These are phyloP conservation scores for Coreius guichenoti DNA, from an alignment of 2,797 vertebrate species.

Conservation along the genomic window DNA sequence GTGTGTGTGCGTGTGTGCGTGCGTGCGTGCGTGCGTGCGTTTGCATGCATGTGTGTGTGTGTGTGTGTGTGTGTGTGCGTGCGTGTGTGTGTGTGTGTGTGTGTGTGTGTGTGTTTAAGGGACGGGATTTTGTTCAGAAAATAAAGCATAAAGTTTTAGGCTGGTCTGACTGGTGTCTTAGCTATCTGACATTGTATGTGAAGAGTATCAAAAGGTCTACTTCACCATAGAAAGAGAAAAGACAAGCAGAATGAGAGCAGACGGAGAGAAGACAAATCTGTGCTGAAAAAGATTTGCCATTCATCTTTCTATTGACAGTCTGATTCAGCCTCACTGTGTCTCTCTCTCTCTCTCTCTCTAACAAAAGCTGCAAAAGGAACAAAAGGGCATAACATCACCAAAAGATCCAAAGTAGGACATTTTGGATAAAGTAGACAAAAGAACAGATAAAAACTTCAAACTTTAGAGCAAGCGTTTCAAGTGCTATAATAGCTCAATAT, in stretches of 20 bases:
- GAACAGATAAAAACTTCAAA: not conserved
- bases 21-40: no score
- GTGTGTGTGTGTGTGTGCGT: not conserved
- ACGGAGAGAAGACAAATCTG: conserved; percentile 35
- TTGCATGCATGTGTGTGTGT: no score
- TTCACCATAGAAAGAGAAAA: conserved; percentile 21
- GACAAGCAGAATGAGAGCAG: not conserved
- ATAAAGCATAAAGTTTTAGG: conserved; percentile 27
- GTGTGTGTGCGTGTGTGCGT: no score
- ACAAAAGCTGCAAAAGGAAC: conserved; percentile 30
- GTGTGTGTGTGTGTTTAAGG: not conserved
- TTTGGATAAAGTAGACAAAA: conserved; percentile 5
- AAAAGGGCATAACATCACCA: conserved; percentile 30
- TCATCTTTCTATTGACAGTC: conserved; percentile 52
- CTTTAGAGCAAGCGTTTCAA: not conserved
- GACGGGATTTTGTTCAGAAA: conserved; percentile 30
- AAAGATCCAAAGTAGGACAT: conserved; percentile 29
- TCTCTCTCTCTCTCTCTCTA: conserved; percentile 3
- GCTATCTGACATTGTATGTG: conserved; percentile 27
- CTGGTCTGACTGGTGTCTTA: not conserved
- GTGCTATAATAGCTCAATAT: not conserved
- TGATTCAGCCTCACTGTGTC: conserved; percentile 24
- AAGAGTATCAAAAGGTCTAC: conserved; percentile 45
- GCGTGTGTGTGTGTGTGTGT: not conserved
- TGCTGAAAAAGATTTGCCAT: conserved; percentile 45